Evolutionary conservation across 2,113 vertebrate species (phyloP).

Genomic region (Thinocorus orbignyianus): DNA sequence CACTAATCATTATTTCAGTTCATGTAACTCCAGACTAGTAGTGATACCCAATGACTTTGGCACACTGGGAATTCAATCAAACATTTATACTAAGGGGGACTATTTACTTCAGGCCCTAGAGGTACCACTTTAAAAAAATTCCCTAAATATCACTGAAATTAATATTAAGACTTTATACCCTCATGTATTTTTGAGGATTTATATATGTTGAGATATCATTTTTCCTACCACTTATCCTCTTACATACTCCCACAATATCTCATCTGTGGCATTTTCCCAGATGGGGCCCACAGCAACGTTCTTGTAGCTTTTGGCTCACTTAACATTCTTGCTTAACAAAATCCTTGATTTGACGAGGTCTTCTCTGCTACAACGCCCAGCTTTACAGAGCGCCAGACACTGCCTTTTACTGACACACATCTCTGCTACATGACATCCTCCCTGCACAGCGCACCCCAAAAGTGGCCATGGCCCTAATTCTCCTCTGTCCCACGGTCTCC

Average conservation of each 20-base stretch:
- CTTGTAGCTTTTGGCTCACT: slow-evolving; percentile 59
- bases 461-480: background rate
- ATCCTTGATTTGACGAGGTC: slow-evolving; percentile 22
- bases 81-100: slow-evolving; percentile 61
- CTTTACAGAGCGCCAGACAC: background rate
- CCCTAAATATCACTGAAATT: slow-evolving; percentile 56
- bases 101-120: slow-evolving; percentile 68
- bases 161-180: slow-evolving; percentile 72
- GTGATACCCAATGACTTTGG: slow-evolving; percentile 51
- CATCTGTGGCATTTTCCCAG: slow-evolving; percentile 68
- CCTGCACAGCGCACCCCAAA: background rate
- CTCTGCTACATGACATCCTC: background rate
- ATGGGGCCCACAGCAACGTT: slow-evolving; percentile 59
- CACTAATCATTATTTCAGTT: slow-evolving; percentile 49
- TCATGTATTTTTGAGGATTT: slow-evolving; percentile 68
- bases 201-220: slow-evolving; percentile 68
- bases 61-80: slow-evolving; percentile 68
- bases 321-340: slow-evolving; percentile 29
- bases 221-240: slow-evolving; percentile 68
- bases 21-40: slow-evolving; percentile 37
- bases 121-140: slow-evolving; percentile 52
- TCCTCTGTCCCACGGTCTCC: background rate
- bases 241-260: slow-evolving; percentile 64
- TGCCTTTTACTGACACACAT: background rate
- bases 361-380: background rate